Evolutionary conservation across 2,113 vertebrate species (phyloP).

Genomic region (Ailurus styani): DNA sequence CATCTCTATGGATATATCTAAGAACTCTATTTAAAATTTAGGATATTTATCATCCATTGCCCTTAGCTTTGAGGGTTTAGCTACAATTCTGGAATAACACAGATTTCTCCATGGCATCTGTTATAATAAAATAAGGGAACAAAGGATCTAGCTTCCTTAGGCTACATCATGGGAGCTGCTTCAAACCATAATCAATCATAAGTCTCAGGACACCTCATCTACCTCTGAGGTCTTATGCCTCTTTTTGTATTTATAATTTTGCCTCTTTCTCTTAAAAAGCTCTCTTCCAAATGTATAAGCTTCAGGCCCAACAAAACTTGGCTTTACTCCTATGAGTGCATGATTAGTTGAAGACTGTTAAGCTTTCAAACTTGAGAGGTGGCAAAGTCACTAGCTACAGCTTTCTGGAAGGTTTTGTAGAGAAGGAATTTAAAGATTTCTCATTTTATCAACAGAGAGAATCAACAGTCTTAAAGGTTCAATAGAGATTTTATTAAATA

Average conservation of each 20-base stretch:
- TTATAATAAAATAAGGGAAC: background rate
- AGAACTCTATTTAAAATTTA: background rate
- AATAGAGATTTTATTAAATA: background rate
- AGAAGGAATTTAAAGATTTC: background rate
- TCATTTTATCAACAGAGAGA: background rate
- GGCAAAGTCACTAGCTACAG: background rate
- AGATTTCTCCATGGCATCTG: background rate
- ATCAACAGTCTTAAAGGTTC: background rate
- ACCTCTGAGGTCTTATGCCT: background rate
- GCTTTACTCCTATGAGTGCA: background rate
- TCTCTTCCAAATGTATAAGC: background rate
- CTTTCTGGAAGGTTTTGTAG: background rate
- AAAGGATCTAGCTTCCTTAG: background rate
- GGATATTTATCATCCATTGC: background rate
- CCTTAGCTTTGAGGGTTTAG: background rate
- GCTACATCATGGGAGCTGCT: background rate
- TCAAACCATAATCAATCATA: background rate
- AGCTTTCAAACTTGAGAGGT: background rate
- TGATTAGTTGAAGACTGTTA: background rate
- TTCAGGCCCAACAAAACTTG: background rate
- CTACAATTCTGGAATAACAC: background rate
- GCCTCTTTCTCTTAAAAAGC: background rate
- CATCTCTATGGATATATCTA: background rate
- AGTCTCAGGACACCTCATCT: background rate
- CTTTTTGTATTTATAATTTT: conserved; percentile 16